Evolutionary conservation across 2,888 invertebrate genomes (phyloP), one percentile per base, ranked within the genome.

Genomic region (Epinotia demarniana): DNA sequence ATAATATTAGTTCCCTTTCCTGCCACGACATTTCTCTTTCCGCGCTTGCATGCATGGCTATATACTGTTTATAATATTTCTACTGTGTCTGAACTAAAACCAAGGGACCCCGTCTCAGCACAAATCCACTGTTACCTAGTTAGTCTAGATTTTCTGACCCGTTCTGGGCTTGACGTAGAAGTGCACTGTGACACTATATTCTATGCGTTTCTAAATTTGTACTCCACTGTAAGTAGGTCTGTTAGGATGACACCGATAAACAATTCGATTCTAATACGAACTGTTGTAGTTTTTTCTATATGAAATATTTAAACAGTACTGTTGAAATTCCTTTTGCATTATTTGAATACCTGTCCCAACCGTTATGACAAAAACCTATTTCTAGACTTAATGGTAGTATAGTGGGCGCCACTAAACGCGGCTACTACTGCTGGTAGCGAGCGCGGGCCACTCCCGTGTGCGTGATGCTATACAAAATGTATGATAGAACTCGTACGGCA

Each of bases 91-190:
- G 77, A 80, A 81, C 76, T 81, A 71, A 79, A 71, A 85, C 84
- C 83, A 84, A 87, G 89, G 90, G 89, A 89, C 89, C 88, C 86
- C 79, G 89, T 90, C 87, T 89, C 89, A 87, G 89, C 90, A 90
- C 91, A 90, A 90, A 81, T 77, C 79, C 79, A 80, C 77, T 81
- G 80, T 81, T 79, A 77, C 60, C 73, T 75, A 77, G 74, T 74
- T 80, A 76, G 78, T 78, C 74, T 74, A 74, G 62, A 73, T 71
- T 75, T 76, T 78, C 77, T 79, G 81, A 80, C 78, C 55, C 49
- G 33, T 77, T 76, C 77, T 80, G 76, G 66, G 16, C 23, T 68
- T 66, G 61, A 55, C 23, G 18, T 76, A 72, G 63, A 74, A 71
- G 58, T 71, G 72, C 75, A 75, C 75, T 62, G 33, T 27, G 53